phyloP scores from a whole-genome alignment of 37 sponge, comb jelly and placozoan genomes.

The Amphimedon queenslandica region DNA sequence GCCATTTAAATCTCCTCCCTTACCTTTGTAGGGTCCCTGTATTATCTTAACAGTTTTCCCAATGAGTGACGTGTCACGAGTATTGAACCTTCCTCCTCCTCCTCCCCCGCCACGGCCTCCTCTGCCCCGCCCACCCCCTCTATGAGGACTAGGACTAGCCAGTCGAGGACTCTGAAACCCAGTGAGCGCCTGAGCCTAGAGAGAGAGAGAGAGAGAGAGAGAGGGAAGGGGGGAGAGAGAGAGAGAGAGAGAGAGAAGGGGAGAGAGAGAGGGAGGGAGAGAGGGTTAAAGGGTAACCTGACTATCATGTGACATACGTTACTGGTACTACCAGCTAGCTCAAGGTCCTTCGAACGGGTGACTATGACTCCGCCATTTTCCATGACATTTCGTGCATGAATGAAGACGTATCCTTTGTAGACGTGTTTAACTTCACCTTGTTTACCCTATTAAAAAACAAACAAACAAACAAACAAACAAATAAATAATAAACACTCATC shows the following conservation, averaged over 20 bases:
- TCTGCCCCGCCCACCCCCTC: slow-evolving; percentile 3
- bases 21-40: slow-evolving; percentile 92
- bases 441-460: slow-evolving; percentile 40
- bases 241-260: no score
- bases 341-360: slow-evolving; percentile 67
- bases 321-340: slow-evolving; percentile 81
- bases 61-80: slow-evolving; percentile 73
- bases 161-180: slow-evolving; percentile 60
- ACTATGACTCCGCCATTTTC: slow-evolving; percentile 96
- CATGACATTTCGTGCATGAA: slow-evolving; percentile 56
- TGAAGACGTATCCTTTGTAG: slow-evolving; percentile 81
- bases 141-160: slow-evolving; percentile 69
- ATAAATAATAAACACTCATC: slow-evolving; percentile 34
- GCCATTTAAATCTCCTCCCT: no score
- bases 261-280: no score
- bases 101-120: slow-evolving; percentile 66
- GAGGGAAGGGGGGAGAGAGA: no score
- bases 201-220: background rate
- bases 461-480: background rate
- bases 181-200: background rate
- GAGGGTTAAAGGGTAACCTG: background rate
- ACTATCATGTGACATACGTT: background rate
- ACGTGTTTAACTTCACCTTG: slow-evolving; percentile 92
- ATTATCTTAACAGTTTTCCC: slow-evolving; percentile 89
- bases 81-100: slow-evolving; percentile 43